A percentile compares a stretch with the other conserved stretches of the same genome.
Conservation (phyloP, 2,888 invertebrate genomes). For the Eretmocerus hayati region DNA sequence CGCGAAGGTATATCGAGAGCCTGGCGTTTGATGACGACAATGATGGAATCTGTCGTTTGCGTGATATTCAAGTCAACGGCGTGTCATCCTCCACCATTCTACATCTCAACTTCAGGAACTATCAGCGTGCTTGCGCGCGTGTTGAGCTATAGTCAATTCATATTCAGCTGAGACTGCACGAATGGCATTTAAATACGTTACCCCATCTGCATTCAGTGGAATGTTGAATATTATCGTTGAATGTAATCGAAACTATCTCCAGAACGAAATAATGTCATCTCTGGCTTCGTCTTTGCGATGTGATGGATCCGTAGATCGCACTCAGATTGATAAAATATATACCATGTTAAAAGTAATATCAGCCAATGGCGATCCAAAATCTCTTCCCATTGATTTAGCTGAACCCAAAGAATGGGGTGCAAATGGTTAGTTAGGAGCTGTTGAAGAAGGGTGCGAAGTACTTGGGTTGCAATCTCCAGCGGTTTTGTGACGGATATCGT, state of each 20-base stretch:
- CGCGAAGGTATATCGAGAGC: too few species aligned
- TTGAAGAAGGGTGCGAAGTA: background rate
- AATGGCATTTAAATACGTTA: background rate
- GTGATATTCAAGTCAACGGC: too few species aligned
- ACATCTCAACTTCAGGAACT: too few species aligned
- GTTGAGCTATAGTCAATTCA: too few species aligned
- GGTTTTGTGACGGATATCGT: background rate
- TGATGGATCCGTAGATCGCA: slow-evolving; percentile 1
- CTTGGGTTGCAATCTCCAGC: background rate
- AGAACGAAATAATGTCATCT: background rate
- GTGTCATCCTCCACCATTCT: too few species aligned
- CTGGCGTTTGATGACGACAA: too few species aligned
- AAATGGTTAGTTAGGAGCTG: background rate
- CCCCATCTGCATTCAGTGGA: background rate
- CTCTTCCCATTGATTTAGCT: background rate
- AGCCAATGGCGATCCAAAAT: background rate
- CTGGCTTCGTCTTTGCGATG: background rate
- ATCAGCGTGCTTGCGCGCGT: too few species aligned
- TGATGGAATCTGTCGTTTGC: too few species aligned
- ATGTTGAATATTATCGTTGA: too few species aligned
- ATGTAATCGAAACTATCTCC: background rate
- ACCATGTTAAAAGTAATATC: background rate
- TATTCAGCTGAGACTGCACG: background rate
- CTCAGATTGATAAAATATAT: slow-evolving; percentile 2
- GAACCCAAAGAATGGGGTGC: background rate